These are phyloP conservation scores for Drosophila teissieri DNA, from an alignment of 1,140 invertebrate species.

Conservation along the genomic window DNA sequence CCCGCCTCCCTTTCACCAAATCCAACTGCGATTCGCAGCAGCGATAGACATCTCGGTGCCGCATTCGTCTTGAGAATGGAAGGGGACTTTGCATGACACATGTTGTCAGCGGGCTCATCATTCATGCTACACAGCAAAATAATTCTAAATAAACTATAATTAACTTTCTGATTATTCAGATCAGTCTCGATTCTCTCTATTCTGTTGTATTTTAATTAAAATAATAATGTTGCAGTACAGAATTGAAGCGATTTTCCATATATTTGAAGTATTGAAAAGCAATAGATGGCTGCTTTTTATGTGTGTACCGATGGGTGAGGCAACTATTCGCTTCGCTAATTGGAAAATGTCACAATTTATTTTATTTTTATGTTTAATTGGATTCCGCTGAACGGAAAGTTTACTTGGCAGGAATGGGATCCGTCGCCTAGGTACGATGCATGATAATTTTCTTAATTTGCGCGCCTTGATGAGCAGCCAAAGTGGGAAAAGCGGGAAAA, in stretches of 20 bases:
- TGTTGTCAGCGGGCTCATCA: conserved; percentile 76
- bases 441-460: conserved; percentile 83
- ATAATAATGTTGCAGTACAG: too few species aligned
- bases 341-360: conserved; percentile 82
- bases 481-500: background rate
- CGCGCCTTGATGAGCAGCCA: conserved; percentile 68
- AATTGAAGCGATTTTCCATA: too few species aligned
- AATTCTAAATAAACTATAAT: background rate
- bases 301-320: background rate
- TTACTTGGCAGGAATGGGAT: conserved; percentile 10
- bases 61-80: conserved; percentile 61
- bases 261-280: too few species aligned
- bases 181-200: too few species aligned
- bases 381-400: conserved; percentile 59
- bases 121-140: conserved; percentile 30
- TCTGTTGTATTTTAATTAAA: too few species aligned
- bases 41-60: conserved; percentile 80
- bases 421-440: conserved; percentile 66
- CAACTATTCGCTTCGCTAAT: conserved; percentile 72
- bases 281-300: background rate
- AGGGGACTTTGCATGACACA: conserved; percentile 57
- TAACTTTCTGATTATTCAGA: too few species aligned
- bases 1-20: conserved; percentile 7
- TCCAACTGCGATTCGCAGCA: conserved; percentile 25
- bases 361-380: conserved; percentile 83